These are phyloP conservation scores for Cochlearius cochlearius DNA, from an alignment of 2,113 vertebrate species.

Conservation along the genomic window DNA sequence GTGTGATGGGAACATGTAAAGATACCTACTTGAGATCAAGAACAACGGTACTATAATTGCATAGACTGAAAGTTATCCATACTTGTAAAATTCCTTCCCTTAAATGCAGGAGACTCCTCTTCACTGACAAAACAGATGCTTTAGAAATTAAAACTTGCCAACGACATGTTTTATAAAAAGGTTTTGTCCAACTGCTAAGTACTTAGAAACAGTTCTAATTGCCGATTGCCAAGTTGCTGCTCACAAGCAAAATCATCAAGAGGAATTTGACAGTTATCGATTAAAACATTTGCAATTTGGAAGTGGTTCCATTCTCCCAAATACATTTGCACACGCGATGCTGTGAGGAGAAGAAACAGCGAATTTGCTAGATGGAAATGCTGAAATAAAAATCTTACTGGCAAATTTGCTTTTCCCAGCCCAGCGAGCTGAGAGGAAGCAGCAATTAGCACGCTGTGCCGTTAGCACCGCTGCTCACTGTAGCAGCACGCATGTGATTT, in stretches of 20 bases:
- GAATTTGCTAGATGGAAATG: not conserved
- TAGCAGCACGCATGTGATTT: not conserved
- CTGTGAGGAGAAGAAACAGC: not conserved
- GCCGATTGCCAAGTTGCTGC: accelerated
- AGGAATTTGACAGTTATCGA: not conserved
- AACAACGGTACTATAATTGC: not conserved
- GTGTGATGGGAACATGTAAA: not conserved
- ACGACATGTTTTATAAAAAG: not conserved
- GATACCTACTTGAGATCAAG: not conserved
- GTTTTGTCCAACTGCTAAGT: not conserved
- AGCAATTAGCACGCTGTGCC: not conserved
- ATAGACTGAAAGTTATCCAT: not conserved
- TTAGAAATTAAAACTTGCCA: not conserved
- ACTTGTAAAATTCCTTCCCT: not conserved
- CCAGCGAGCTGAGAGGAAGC: not conserved
- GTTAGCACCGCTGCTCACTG: not conserved
- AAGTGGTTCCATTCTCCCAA: not conserved
- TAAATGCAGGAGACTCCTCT: not conserved
- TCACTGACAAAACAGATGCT: not conserved
- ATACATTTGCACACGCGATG: not conserved
- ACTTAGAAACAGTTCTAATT: not conserved
- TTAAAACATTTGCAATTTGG: not conserved
- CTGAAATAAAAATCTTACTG: not conserved
- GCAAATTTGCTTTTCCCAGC: not conserved
- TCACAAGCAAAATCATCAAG: not conserved